Evolutionary conservation across 2,888 invertebrate genomes (phyloP).

Genomic region (Ennomos quercinarius): DNA sequence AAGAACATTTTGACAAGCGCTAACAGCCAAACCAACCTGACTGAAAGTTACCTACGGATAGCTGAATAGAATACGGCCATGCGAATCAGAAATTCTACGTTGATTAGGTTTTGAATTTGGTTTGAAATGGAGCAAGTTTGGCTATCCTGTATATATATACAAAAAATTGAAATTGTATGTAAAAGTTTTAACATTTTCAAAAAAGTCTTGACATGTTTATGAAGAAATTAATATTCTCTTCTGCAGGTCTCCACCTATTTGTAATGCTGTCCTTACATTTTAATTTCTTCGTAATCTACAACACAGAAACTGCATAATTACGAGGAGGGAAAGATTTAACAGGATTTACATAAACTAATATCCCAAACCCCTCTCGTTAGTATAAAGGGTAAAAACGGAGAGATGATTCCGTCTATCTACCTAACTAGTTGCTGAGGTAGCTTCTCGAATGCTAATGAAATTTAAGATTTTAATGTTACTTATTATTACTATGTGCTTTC

Average conservation of each 20-base stretch:
- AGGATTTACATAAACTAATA: constrained; percentile 32
- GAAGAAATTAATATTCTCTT: too few species aligned
- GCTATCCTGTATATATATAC: constrained; percentile 29
- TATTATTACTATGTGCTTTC: constrained; percentile 14
- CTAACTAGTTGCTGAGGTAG: constrained; percentile 15
- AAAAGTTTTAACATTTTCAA: not conserved
- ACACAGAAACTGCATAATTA: constrained; percentile 11
- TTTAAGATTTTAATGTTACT: constrained; percentile 31
- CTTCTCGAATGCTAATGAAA: constrained; percentile 32
- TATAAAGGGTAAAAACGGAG: constrained; percentile 22
- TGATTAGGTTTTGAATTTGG: constrained; percentile 62
- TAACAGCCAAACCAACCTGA: constrained; percentile 28
- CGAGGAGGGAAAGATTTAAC: constrained; percentile 21
- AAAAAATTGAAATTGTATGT: too few species aligned
- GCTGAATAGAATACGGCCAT: constrained; percentile 54
- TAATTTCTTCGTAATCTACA: not conserved
- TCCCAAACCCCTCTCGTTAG: constrained; percentile 23
- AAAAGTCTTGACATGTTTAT: too few species aligned
- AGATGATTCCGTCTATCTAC: constrained; percentile 27
- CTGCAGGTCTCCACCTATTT: too few species aligned
- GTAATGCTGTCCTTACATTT: not conserved
- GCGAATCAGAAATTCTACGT: constrained; percentile 50
- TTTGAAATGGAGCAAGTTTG: constrained; percentile 54
- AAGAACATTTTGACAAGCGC: constrained; percentile 11
- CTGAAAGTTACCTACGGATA: constrained; percentile 45